phyloP scores from a whole-genome alignment of 2,888 invertebrate genomes.

The Pyrrhosoma nymphula region DNA sequence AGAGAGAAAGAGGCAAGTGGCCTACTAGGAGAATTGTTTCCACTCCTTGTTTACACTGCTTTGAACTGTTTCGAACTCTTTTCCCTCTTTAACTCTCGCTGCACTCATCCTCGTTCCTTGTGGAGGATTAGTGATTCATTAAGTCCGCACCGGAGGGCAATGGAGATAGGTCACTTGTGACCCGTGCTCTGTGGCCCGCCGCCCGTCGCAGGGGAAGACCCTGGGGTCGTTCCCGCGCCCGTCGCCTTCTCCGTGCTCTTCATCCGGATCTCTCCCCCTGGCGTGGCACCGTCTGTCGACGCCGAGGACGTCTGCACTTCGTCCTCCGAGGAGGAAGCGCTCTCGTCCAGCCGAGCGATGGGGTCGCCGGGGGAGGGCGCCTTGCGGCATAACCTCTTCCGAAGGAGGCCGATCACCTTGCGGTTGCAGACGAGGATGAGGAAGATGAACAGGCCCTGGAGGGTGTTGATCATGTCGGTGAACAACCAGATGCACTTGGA shows the following conservation, averaged over 20 bases:
- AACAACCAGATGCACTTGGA: constrained; percentile 72
- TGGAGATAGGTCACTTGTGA: neutral
- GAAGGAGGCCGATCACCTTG: constrained; percentile 79
- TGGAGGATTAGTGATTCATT: too few relatives aligned
- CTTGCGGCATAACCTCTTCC: neutral
- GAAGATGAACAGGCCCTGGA: constrained; percentile 82
- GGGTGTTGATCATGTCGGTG: constrained; percentile 79
- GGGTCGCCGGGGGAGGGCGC: neutral
- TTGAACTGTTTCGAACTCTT: too few relatives aligned
- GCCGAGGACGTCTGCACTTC: neutral
- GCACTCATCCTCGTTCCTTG: too few relatives aligned
- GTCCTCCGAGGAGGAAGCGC: neutral
- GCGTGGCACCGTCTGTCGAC: neutral
- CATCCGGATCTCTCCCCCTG: neutral
- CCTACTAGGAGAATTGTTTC: neutral
- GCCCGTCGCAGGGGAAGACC: neutral
- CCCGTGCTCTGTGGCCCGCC: neutral
- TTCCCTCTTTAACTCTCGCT: too few relatives aligned
- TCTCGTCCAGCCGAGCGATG: neutral
- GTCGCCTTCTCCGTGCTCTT: neutral
- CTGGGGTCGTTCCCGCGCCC: neutral
- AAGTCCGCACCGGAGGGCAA: neutral
- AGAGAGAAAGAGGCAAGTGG: neutral
- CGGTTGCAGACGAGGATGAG: constrained; percentile 83
- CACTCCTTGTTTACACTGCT: neutral